A percentile compares a stretch with the other conserved stretches of the same genome.
Conservation (phyloP, 1,140 invertebrate species). For the Lutraria rhynchaena region DNA sequence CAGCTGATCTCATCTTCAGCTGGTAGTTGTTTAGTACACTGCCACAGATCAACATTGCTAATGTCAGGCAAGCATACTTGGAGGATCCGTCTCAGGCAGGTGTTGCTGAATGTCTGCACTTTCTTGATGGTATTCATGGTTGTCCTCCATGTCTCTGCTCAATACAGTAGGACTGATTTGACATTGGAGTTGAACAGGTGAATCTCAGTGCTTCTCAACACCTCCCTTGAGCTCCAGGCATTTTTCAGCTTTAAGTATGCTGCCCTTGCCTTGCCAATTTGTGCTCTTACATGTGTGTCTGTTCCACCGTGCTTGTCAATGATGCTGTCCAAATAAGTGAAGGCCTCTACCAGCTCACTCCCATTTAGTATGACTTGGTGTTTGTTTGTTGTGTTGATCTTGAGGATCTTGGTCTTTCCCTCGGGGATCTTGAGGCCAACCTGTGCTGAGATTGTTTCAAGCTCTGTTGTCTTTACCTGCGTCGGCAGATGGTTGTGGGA, state of each 20-base stretch:
- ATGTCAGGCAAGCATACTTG: conserved; percentile 1
- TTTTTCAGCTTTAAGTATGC: conserved; percentile 37
- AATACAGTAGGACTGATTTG: conserved; percentile 27
- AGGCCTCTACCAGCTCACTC: no score
- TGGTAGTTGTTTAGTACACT: neutral
- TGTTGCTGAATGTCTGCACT: conserved; percentile 45
- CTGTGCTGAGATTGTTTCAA: conserved; percentile 22
- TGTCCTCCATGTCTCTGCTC: conserved; percentile 52
- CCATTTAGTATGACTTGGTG: no score
- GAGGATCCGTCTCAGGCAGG: conserved; percentile 42
- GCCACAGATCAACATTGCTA: no score
- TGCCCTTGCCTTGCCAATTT: conserved; percentile 37
- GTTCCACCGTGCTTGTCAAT: conserved; percentile 26
- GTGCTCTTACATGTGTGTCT: conserved; percentile 45
- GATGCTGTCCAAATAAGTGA: conserved; percentile 49
- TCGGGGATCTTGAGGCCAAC: conserved; percentile 44
- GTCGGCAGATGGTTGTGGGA: conserved; percentile 50
- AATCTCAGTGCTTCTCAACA: conserved; percentile 25
- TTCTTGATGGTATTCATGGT: conserved; percentile 27
- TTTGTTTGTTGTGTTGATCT: conserved; percentile 34
- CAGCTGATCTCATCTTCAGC: neutral
- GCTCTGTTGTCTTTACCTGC: conserved; percentile 45
- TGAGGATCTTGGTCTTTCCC: conserved; percentile 55
- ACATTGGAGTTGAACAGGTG: conserved; percentile 44
- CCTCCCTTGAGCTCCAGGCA: conserved; percentile 39